A percentile compares a stretch with the other conserved stretches of the same genome.
phyloP scores from a whole-genome alignment of 1,140 invertebrate species.

The Trichogramma pretiosum region DNA sequence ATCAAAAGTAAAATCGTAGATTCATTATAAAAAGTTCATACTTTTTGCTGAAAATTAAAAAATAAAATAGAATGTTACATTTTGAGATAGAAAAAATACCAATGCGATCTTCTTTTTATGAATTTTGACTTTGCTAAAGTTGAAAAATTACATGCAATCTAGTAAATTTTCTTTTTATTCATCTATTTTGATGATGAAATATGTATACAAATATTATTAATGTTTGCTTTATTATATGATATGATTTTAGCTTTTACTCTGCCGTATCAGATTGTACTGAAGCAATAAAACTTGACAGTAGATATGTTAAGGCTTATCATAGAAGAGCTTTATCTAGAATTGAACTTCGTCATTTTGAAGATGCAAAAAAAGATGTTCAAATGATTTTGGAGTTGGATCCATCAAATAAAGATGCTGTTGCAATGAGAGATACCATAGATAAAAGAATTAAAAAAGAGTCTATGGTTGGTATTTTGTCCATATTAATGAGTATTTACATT shows the following conservation, averaged over 20 bases:
- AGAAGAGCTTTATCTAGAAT: constrained; percentile 63
- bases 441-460: too few relatives aligned
- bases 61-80: too few relatives aligned
- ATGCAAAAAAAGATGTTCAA: constrained; percentile 60
- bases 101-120: too few relatives aligned
- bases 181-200: neutral
- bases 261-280: constrained; percentile 69
- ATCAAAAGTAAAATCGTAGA: too few relatives aligned
- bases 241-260: constrained; percentile 53
- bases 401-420: constrained; percentile 53
- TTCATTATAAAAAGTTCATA: too few relatives aligned
- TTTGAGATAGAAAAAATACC: too few relatives aligned
- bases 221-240: constrained; percentile 10
- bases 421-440: constrained; percentile 36
- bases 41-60: too few relatives aligned
- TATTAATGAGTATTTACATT: too few relatives aligned
- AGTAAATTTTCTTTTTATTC: too few relatives aligned
- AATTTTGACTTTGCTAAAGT: too few relatives aligned
- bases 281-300: constrained; percentile 61
- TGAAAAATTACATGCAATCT: too few relatives aligned
- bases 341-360: constrained; percentile 49
- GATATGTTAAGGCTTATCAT: constrained; percentile 73
- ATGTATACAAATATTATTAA: neutral
- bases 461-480: too few relatives aligned
- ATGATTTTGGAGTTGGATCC: constrained; percentile 63